These are phyloP conservation scores for Stichodactyla mertensii DNA, from an alignment of 64 coral and sea anemone species.

Conservation along the genomic window DNA sequence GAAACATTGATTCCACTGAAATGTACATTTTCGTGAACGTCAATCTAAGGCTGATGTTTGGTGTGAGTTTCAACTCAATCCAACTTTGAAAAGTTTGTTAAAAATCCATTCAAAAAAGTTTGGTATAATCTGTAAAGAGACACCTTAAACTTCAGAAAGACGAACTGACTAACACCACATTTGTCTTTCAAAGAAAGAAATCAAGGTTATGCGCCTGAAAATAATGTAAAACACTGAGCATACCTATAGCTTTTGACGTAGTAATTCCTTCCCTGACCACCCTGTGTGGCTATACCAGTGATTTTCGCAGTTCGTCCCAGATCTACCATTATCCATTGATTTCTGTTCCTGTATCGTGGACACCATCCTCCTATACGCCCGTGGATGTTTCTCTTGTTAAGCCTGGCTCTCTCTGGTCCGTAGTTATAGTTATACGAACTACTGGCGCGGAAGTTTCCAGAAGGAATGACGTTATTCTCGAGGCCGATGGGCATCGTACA, in stretches of 20 bases:
- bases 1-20: too few relatives aligned
- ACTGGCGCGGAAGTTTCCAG: slow-evolving; percentile 29
- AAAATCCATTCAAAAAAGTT: too few relatives aligned
- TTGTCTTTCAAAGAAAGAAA: too few relatives aligned
- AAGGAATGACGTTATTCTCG: slow-evolving; percentile 34
- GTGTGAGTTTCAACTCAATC: too few relatives aligned
- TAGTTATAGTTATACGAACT: slow-evolving; percentile 22
- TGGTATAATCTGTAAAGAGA: too few relatives aligned
- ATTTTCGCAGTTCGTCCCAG: slow-evolving; percentile 24
- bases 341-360: slow-evolving; percentile 12
- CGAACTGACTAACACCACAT: too few relatives aligned
- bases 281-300: slow-evolving; percentile 46
- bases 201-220: too few relatives aligned
- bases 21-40: too few relatives aligned
- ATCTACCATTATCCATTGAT: slow-evolving; percentile 38
- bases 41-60: too few relatives aligned
- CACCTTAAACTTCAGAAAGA: too few relatives aligned
- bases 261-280: slow-evolving; percentile 35
- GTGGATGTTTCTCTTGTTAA: slow-evolving; percentile 23
- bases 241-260: slow-evolving; percentile 44
- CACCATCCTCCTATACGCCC: slow-evolving; percentile 54
- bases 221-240: neutral
- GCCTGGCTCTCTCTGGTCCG: slow-evolving; percentile 23
- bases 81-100: too few relatives aligned
- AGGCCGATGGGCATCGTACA: slow-evolving; percentile 43